Evolutionary conservation across 2,797 vertebrate genomes (phyloP).

Genomic region (Macropodus opercularis): DNA sequence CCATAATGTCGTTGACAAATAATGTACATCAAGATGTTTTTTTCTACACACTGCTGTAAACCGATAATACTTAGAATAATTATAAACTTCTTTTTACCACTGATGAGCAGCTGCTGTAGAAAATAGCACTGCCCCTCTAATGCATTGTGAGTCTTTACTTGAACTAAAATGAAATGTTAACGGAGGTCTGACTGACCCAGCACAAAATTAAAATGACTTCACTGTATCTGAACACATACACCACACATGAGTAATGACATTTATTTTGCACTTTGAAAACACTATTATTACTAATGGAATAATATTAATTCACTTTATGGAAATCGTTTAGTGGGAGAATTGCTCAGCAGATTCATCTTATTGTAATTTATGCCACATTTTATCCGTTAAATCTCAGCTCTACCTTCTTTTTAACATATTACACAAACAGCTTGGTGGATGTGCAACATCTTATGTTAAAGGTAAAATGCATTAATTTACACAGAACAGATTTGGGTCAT

Average conservation of each 20-base stretch:
- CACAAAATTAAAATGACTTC: constrained; percentile 5
- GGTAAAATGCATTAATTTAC: constrained; percentile 85
- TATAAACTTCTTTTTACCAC: neutral
- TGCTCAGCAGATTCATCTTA: constrained; percentile 59
- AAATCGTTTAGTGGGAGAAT: constrained; percentile 65
- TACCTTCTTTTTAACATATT: constrained; percentile 63
- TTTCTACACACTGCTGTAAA: neutral
- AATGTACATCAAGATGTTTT: neutral
- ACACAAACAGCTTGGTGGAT: constrained; percentile 62
- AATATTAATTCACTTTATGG: constrained; percentile 54
- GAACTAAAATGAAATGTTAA: neutral
- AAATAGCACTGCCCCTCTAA: neutral
- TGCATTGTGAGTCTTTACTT: neutral
- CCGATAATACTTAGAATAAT: constrained; percentile 1
- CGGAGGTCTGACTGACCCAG: constrained; percentile 5
- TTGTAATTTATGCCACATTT: constrained; percentile 75
- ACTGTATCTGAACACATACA: constrained; percentile 1
- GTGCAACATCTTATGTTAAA: constrained; percentile 71
- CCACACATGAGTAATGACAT: constrained; percentile 58
- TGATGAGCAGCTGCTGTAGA: neutral
- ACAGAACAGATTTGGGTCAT: constrained; percentile 81
- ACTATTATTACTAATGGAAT: constrained; percentile 63
- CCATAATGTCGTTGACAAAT: neutral
- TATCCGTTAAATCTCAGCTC: constrained; percentile 62
- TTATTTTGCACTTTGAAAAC: constrained; percentile 58